phyloP scores from a whole-genome alignment of 2,113 vertebrate genomes.

The Siniperca knerii region DNA sequence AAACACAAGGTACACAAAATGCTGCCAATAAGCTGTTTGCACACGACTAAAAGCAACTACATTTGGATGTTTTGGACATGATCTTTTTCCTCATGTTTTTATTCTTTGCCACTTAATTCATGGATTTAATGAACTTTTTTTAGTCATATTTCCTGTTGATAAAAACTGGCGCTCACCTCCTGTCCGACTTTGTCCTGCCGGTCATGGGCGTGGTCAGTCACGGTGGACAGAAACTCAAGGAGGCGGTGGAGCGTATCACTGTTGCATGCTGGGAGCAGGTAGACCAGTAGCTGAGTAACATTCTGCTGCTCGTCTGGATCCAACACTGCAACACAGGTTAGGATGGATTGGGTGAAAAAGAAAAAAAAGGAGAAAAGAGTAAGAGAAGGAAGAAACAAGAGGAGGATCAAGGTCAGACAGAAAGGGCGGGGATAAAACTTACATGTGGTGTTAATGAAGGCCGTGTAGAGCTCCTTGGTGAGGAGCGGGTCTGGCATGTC shows the following conservation, averaged over 20 bases:
- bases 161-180: constrained; percentile 81
- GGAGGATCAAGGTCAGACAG: not conserved
- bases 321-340: constrained; percentile 85
- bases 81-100: not conserved
- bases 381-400: too few species aligned
- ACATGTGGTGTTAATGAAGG: constrained; percentile 95
- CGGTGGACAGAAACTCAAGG: constrained; percentile 92
- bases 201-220: constrained; percentile 91
- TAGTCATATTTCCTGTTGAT: not conserved
- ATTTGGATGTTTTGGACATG: not conserved
- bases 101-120: not conserved
- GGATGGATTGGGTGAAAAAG: not conserved
- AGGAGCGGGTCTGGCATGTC: constrained; percentile 97
- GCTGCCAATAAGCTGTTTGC: not conserved
- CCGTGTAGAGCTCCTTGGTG: constrained; percentile 94
- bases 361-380: not conserved
- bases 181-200: constrained; percentile 89
- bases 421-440: constrained; percentile 31
- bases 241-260: constrained; percentile 95
- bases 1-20: constrained; percentile 27
- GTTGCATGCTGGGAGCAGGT: constrained; percentile 97
- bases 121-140: not conserved
- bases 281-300: constrained; percentile 91
- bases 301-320: constrained; percentile 89
- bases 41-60: not conserved